phyloP scores from a whole-genome alignment of 2,888 invertebrate genomes.

The Nemotelus pantherinus region DNA sequence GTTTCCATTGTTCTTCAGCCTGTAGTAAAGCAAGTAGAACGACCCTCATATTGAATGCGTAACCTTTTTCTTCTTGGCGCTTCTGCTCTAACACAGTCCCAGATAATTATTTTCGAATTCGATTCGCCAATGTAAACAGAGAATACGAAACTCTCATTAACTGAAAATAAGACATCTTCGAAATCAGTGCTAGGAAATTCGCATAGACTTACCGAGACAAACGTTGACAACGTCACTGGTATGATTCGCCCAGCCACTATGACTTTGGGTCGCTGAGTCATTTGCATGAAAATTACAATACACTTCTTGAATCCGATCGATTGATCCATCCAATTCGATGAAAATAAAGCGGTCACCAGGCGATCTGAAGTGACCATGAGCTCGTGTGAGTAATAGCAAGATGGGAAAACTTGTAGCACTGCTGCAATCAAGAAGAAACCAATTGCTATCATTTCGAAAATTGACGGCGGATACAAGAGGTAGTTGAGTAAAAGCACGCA shows the following conservation, averaged over 20 bases:
- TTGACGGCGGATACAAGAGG: background rate
- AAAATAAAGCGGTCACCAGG: conserved; percentile 39
- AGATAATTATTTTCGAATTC: background rate
- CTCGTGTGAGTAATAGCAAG: conserved; percentile 40
- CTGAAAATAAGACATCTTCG: conserved; percentile 12
- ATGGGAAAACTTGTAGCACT: conserved; percentile 20
- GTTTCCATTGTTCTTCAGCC: too few species aligned
- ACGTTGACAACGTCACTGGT: conserved; percentile 29
- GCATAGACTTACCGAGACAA: conserved; percentile 29
- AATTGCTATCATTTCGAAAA: background rate
- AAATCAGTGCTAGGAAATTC: background rate
- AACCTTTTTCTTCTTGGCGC: too few species aligned
- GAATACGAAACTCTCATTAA: conserved; percentile 25
- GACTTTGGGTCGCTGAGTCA: conserved; percentile 22
- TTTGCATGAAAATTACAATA: conserved; percentile 44
- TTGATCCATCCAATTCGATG: conserved; percentile 40
- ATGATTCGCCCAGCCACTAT: conserved; percentile 42
- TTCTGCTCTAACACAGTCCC: too few species aligned
- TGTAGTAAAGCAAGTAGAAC: too few species aligned
- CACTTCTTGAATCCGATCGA: conserved; percentile 31
- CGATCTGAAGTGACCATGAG: conserved; percentile 22
- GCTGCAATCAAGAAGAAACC: background rate
- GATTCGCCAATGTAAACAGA: background rate
- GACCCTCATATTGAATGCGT: too few species aligned
- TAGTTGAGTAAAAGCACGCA: background rate